Conservation (phyloP, 2,888 invertebrate genomes). For the Trichopria drosophilae region DNA sequence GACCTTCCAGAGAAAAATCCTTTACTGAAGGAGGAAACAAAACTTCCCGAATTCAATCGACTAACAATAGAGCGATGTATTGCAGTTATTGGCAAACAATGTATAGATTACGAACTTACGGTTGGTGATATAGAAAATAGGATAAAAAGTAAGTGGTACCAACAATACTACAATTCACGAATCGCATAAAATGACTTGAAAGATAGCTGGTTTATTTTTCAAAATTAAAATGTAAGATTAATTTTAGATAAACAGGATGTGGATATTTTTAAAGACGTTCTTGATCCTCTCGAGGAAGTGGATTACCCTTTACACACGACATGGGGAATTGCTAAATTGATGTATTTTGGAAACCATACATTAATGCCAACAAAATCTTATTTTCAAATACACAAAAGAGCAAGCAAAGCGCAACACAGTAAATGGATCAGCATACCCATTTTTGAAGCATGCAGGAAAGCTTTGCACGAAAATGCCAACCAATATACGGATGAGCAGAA, state of each 20-base stretch:
- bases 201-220: constrained; percentile 8
- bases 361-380: constrained; percentile 80
- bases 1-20: constrained; percentile 78
- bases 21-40: constrained; percentile 69
- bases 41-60: constrained; percentile 78
- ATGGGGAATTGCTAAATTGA: constrained; percentile 84
- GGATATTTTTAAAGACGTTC: constrained; percentile 70
- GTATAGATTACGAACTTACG: constrained; percentile 75
- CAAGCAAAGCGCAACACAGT: constrained; percentile 71
- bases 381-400: constrained; percentile 77
- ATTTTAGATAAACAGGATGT: constrained; percentile 42
- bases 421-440: constrained; percentile 75
- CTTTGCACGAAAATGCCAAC: constrained; percentile 58
- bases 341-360: constrained; percentile 78
- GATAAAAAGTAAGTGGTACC: no score
- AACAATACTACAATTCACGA: no score
- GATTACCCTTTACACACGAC: constrained; percentile 77
- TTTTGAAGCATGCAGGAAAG: constrained; percentile 69
- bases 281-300: constrained; percentile 75
- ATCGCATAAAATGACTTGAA: no score
- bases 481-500: constrained; percentile 65
- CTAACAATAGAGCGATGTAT: constrained; percentile 83
- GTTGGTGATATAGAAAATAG: no score
- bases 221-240: constrained; percentile 5
- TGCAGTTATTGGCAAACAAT: constrained; percentile 80